A percentile compares a stretch with the other conserved stretches of the same genome.
phyloP scores from a whole-genome alignment of 2,113 vertebrate species.

The Urocitellus parryii region DNA sequence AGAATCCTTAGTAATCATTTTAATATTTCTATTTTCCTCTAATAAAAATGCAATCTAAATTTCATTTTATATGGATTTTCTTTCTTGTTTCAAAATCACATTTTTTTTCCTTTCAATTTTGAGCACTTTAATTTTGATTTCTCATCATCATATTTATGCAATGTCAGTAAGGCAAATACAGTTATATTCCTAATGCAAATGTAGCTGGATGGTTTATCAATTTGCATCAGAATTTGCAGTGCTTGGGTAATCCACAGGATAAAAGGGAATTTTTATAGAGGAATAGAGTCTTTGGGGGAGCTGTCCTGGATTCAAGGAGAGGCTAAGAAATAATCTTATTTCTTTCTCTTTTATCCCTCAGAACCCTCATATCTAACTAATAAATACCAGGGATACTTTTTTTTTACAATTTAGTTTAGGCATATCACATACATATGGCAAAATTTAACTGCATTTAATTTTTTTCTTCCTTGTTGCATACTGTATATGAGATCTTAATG shows the following conservation, averaged over 20 bases:
- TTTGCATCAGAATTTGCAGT: constrained; percentile 35
- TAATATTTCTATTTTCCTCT: constrained; percentile 52
- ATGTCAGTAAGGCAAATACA: constrained; percentile 31
- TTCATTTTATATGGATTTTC: constrained; percentile 15
- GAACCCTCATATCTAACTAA: neutral
- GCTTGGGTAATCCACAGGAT: constrained; percentile 17
- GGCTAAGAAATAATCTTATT: neutral
- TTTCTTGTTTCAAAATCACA: constrained; percentile 11
- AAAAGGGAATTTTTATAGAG: neutral
- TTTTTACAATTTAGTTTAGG: constrained; percentile 13
- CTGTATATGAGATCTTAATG: neutral
- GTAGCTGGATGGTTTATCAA: neutral
- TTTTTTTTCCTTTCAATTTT: constrained; percentile 14
- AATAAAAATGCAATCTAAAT: constrained; percentile 48
- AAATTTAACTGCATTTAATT: constrained; percentile 20
- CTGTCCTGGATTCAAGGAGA: constrained; percentile 22
- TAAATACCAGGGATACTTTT: constrained; percentile 4
- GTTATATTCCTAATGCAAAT: constrained; percentile 48
- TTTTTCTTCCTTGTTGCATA: neutral
- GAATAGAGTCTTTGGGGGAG: neutral
- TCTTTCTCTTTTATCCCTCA: neutral
- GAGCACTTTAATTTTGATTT: constrained; percentile 46
- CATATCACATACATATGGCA: neutral
- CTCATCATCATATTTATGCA: constrained; percentile 55
- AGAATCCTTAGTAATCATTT: neutral